Evolutionary conservation across 1,140 invertebrate species (phyloP), one percentile per base, ranked within the genome.

Genomic region (Leptopilina boulardi): DNA sequence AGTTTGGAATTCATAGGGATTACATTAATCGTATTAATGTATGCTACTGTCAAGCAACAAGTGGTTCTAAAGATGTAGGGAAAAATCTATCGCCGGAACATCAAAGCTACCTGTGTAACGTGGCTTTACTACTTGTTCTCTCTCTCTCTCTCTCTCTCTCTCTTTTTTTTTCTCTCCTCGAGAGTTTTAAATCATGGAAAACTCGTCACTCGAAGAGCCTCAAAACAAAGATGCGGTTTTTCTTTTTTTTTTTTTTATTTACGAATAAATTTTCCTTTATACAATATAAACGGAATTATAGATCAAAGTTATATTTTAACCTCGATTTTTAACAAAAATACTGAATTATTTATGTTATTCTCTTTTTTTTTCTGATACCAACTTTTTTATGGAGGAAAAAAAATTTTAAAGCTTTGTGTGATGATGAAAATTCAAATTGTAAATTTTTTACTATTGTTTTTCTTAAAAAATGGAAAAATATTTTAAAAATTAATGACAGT

Each of bases 21-120:
- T 26, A 30, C 23, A 66, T 66, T 66, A 66, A 66, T 66, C 59
- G 26, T 23, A 34, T 66, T 66, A 30, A 66, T 66, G 59, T 30
- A 66, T 66, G 59, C 59, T 56, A n/a, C 56, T 59, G 56, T 59
- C 56, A 59, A 59, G 59, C 59, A 66, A 66, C 59, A 66, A 66
- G 59, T 66, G 59, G 59, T 66, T 56, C 56, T 66, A 66, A 66
- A 66, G 59, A 30, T n/a, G 59, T 66, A 66, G 59, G 59, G 59
- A 66, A 66, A 66, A 66, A 66, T 66, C 59, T 66, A 66, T 66
- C 59, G 59, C 13, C 26, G 59, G 23, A 66, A 66, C 56, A 59
- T 59, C 56, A 59, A 59, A 59, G 56, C 56, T 66, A 66, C 59
- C 23, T 23, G 54, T 59, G 54, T 59, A 59, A 59, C 21, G 54